Base-by-base conservation (phyloP, 2,888 invertebrate genomes). In the Eristalis pertinax region DNA sequence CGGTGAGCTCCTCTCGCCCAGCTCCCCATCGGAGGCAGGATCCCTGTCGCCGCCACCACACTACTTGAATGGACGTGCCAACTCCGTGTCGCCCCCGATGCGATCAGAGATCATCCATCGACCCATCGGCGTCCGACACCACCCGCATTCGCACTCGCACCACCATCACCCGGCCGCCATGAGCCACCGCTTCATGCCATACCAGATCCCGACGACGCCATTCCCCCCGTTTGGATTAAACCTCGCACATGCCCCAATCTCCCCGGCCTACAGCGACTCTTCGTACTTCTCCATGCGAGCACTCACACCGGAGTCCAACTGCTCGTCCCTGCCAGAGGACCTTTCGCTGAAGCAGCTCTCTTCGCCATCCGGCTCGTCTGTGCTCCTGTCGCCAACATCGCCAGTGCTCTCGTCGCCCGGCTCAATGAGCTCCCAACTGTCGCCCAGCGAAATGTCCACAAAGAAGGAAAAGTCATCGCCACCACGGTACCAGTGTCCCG, bases 401-500 rank as follows among this genome's bases (percentile, higher is more conserved):
- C 82, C 76, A 89, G 92, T 91, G 64, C 93, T 93, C 15, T 94
- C 94, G 74, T 94, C 94, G 22, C 93, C 89, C 64, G 68, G 72
- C 68, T 88, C 81, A 4, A 38, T 58, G 38, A 84, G 69, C 60
- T 74, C 81, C 5, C 81, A 84, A 15, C 68, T 76, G 5, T 76
- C 87, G 22, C 84, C 87, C 29, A 63, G 58, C 29, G 87, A 87
- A 1, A n/a, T 73, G 2, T 65, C 38, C 0, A 74, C 86, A 0
- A 92, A 91, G 63, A 92, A 93, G 89, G 93, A 93, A 26, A 93
- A 93, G 87, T 87, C 85, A 4, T 88, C 90, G 64, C 92, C 94
- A 56, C 96, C 96, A 0, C 95, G 98, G 58, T 98, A 98, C 92
- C 97, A 98, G 91, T 99, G 99, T 92, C 96, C 97, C 0, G 97